Evolutionary conservation across 1,140 invertebrate genomes (phyloP), one percentile per base, ranked within the genome.

Genomic region (Tribolium madens): DNA sequence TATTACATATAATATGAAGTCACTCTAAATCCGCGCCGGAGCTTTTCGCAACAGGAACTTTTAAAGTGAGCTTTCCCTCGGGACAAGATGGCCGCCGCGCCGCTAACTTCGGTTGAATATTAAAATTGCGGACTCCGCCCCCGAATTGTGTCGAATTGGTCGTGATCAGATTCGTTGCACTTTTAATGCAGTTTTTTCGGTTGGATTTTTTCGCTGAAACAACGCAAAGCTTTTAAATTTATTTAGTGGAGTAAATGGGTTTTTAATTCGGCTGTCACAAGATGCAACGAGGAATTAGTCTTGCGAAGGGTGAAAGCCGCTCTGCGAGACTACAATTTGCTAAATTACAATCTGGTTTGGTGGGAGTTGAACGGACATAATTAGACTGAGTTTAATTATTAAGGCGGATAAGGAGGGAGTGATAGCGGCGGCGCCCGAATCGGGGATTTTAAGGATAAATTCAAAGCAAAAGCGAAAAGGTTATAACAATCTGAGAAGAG

Each of bases 1-100:
- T 81, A 81, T 82, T 80, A 82, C 77, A 81, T 81, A 78, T 80
- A 81, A 82, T 80, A 81, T 78, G 76, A 76, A 81, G 80, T 80
- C 81, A 76, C 77, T 78, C 71, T 70, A 81, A 82, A 82, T 82
- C 81, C 80, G 80, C 68, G 80, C 78, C 69, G 50, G 52, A 76
- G 81, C 80, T 78, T 79, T 77, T 81, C 81, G 79, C 80, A 76
- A 60, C 75, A 46, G 80, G 80, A 82, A 82, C 81, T 82, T 82
- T 82, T 81, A 82, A 82, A 82, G 52, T 80, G 81, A 82, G 79
- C 80, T 81, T 13, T 70, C 81, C 78, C 81, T 60, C 17, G 81
- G 78, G 81, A 83, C 82, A 83, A 83, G 52, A 83, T 83, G 82
- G 82, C 78, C 57, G 57, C 73, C 60, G 76, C 57, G 57, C 73